Conservation (phyloP, 2,888 invertebrate species). For the Sabatieria punctata region DNA sequence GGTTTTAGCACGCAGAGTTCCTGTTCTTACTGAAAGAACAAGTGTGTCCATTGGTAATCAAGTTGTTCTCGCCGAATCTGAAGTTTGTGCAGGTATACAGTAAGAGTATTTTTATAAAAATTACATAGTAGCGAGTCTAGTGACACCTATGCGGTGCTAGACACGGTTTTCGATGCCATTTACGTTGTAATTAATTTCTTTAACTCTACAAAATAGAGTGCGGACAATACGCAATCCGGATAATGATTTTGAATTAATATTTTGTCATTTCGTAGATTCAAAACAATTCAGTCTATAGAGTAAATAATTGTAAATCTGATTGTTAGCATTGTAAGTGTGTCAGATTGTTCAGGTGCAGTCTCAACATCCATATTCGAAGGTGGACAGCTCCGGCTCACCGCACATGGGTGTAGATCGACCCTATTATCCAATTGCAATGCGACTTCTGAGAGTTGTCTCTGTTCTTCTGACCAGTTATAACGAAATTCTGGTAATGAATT, state of each 20-base stretch:
- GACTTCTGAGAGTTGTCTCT: constrained; percentile 74
- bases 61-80: constrained; percentile 93
- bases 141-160: no score
- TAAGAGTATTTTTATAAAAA: constrained; percentile 13
- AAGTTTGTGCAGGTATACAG: constrained; percentile 60
- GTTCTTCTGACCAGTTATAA: constrained; percentile 85
- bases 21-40: constrained; percentile 82
- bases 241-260: no score
- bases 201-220: no score
- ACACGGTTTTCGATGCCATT: no score
- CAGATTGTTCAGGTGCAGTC: constrained; percentile 10
- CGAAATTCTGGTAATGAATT: constrained; percentile 62
- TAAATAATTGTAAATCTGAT: no score
- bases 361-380: constrained; percentile 12
- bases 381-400: no score
- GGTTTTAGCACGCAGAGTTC: constrained; percentile 70
- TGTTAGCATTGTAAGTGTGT: not conserved
- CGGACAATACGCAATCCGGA: no score
- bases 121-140: no score
- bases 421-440: constrained; percentile 88
- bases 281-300: no score
- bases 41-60: constrained; percentile 93
- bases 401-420: no score
- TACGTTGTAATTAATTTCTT: no score
- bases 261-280: no score